Conservation (phyloP, 2,888 invertebrate genomes). For the Maniola hyperantus region DNA sequence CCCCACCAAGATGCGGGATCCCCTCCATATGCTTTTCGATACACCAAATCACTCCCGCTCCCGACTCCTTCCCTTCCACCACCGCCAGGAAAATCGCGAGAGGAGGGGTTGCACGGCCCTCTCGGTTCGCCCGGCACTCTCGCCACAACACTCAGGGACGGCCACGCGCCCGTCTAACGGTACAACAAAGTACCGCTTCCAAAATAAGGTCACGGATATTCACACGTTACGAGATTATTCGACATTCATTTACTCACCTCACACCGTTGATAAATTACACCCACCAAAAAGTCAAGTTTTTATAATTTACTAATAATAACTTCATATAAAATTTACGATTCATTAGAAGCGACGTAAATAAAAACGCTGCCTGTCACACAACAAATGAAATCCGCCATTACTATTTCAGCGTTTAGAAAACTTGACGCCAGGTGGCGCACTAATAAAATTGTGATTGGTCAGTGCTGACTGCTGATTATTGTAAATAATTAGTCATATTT, state of each 20-base stretch:
- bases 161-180: constrained; percentile 79
- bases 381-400: constrained; percentile 75
- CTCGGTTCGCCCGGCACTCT: constrained; percentile 61
- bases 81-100: constrained; percentile 74
- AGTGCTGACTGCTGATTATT: no score
- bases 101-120: constrained; percentile 76
- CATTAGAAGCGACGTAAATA: constrained; percentile 50
- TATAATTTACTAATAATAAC: constrained; percentile 24
- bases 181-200: constrained; percentile 73
- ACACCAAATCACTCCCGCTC: constrained; percentile 80
- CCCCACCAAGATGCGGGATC: constrained; percentile 81
- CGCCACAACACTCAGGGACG: constrained; percentile 55
- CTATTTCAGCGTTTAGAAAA: constrained; percentile 54
- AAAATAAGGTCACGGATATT: constrained; percentile 79
- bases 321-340: constrained; percentile 29
- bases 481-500: neutral
- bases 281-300: constrained; percentile 19
- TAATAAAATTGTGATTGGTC: constrained; percentile 46
- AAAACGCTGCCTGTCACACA: constrained; percentile 58
- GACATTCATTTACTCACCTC: constrained; percentile 52
- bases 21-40: constrained; percentile 75
- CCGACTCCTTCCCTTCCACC: constrained; percentile 80
- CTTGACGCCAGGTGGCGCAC: constrained; percentile 67
- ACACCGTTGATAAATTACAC: constrained; percentile 21
- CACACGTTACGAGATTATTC: constrained; percentile 40